Evolutionary conservation across 1,140 invertebrate genomes (phyloP), one percentile per base, ranked within the genome.

Genomic region (Chelonus insularis): DNA sequence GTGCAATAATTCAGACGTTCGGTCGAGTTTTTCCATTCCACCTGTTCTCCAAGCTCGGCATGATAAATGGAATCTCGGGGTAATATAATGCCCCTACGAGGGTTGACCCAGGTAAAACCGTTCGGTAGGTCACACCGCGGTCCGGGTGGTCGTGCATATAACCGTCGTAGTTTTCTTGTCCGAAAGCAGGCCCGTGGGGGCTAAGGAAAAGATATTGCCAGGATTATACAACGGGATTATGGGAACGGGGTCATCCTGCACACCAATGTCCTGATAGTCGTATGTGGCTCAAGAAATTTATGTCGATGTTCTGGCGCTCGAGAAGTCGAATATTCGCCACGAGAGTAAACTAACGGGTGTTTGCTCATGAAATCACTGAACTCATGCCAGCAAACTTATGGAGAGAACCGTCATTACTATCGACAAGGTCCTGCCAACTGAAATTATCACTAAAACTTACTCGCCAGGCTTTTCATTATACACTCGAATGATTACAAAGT

Each of bases 191-290:
- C 52, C 50, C 62, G 62, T 68, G 51, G 18, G 64, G 64, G 58
- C 69, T 69, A 75, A n/a, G 73, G 64, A 72, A 68, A 74, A 75
- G 67, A 55, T 70, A 75, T 75, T 72, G 68, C 71, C 37, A 34
- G 69, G 67, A 72, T 74, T 68, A 68, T 68, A 72, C 67, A 68
- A 65, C 51, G 62, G 73, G 69, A 74, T 75, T 74, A 75, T 66
- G 62, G 62, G 62, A 64, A 69, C 62, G 63, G 52, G 72, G 67
- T 69, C 63, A 68, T 66, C 65, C 32, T 37, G 37, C 45, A 4
- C 23, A 41, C 20, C 37, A 12, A 21, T 23, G 47, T 11, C 32
- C 37, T 7, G n/a, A 9, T 21, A 20, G 16, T 45, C 14, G 16
- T 20, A 8, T 21, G 14, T 20, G 43, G 1, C 43, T 16, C 16